A percentile compares a stretch with the other conserved stretches of the same genome.
phyloP scores from a whole-genome alignment of 2,888 invertebrate genomes.

The Neocrepidodera transversa region DNA sequence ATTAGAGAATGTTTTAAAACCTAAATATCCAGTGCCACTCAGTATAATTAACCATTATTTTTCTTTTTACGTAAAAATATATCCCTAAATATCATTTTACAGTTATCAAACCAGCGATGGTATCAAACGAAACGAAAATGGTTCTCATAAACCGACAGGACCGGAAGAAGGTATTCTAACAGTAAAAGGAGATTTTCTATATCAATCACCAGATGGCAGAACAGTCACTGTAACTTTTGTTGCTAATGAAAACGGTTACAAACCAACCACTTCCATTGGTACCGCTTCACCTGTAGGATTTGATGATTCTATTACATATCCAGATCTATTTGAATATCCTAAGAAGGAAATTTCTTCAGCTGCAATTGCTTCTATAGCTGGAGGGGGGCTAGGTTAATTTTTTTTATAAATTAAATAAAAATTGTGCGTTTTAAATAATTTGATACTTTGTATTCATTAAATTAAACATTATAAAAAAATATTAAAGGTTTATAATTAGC shows the following conservation, averaged over 20 bases:
- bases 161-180: slow-evolving; percentile 58
- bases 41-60: too few relatives aligned
- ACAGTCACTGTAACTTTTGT: slow-evolving; percentile 70
- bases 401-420: not conserved
- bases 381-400: not conserved
- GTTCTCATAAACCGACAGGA: slow-evolving; percentile 55
- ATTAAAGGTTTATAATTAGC: too few relatives aligned
- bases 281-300: too few relatives aligned
- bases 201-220: slow-evolving; percentile 68
- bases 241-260: slow-evolving; percentile 78
- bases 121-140: slow-evolving; percentile 51
- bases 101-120: slow-evolving; percentile 20
- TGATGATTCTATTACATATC: too few relatives aligned
- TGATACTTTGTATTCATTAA: too few relatives aligned
- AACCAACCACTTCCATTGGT: slow-evolving; percentile 66
- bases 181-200: slow-evolving; percentile 63
- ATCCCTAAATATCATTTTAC: too few relatives aligned
- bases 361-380: not conserved
- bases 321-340: too few relatives aligned
- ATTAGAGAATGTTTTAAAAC: too few relatives aligned
- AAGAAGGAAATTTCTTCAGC: not conserved
- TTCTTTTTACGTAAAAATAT: too few relatives aligned
- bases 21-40: too few relatives aligned
- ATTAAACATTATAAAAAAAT: too few relatives aligned
- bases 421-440: too few relatives aligned